Percentiles rank a stretch among this genome's conserved stretches.
phyloP scores from a whole-genome alignment of 2,797 vertebrate genomes.

The Thunnus albacares region DNA sequence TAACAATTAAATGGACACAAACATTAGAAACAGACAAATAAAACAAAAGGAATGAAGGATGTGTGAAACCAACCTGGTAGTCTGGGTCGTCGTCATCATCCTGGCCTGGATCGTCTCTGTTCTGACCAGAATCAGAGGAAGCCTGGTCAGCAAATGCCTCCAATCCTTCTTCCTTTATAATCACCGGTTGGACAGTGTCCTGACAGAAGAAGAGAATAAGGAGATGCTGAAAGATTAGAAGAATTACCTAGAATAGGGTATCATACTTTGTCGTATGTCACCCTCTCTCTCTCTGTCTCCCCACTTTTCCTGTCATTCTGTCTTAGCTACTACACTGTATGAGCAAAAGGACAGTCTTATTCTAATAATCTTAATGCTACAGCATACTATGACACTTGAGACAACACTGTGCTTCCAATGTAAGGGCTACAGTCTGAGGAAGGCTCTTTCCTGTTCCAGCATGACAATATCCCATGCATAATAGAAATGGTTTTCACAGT shows the following conservation, averaged over 20 bases:
- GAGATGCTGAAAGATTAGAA: background rate
- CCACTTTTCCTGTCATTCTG: too few relatives aligned
- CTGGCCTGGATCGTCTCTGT: constrained; percentile 31
- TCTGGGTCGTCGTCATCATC: constrained; percentile 61
- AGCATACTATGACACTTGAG: background rate
- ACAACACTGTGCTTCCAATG: background rate
- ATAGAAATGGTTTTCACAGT: too few relatives aligned
- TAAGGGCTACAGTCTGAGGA: too few relatives aligned
- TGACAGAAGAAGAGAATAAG: constrained; percentile 33
- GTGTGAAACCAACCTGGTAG: constrained; percentile 46
- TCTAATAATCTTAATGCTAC: background rate
- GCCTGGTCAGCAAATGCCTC: constrained; percentile 49
- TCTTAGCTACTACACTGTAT: too few relatives aligned
- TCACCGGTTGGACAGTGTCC: constrained; percentile 62
- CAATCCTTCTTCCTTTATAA: constrained; percentile 72
- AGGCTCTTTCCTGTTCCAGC: too few relatives aligned
- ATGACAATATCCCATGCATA: too few relatives aligned
- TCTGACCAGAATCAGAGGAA: constrained; percentile 41
- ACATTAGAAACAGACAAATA: background rate
- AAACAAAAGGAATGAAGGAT: rapidly evolving
- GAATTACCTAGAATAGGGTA: too few relatives aligned
- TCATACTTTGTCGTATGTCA: too few relatives aligned
- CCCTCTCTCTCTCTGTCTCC: too few relatives aligned
- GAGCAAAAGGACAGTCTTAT: too few relatives aligned
- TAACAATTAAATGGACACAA: background rate